Base-by-base conservation (phyloP, 2,797 vertebrate genomes). In the Acanthiza pusilla region DNA sequence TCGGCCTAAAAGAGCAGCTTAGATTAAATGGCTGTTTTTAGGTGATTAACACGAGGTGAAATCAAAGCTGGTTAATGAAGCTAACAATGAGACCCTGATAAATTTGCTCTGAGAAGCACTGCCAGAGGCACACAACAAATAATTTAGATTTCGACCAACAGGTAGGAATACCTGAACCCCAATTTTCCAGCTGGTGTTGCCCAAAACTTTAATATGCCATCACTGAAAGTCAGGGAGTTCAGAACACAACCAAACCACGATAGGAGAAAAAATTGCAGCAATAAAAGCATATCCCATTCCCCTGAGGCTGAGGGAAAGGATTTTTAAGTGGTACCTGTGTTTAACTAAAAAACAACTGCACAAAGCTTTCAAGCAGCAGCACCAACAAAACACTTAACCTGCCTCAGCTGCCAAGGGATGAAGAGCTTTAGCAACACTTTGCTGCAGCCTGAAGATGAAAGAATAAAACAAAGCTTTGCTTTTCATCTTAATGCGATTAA, bases 281-380 rank as follows among this genome's bases (percentile, higher is more conserved):
- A 47, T n/a, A 16, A 42, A 84, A 70, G 54, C 42, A n/a, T 60
- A 48, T 22, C 71, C 20, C 71, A 50, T 51, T 92, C 76, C 75
- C 79, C 14, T 6, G 68, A 82, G 61, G 36, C 18, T 78, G 57
- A 42, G 83, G 88, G 85, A 78, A 58, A 72, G 62, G 68, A 72
- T 38, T 38, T 96, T 43, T 76, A 87, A 97, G 84, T 87, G 85
- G 62, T 94, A 65, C 22, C 89, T 93, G 77, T 80, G 61, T 89
- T 96, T 93, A 94, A 92, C 94, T 81, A 61, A 96, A 83, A 89
- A 96, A 92, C 87, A 95, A 96, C 61, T 19, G 72, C 7, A 80
- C 66, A 68, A 72, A 76, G 90, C 91, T 89, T 95, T 94, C 71
- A 78, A 71, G 80, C n/a, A 77, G 75, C 89, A 94, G 85, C 84